These are phyloP conservation scores for Hydrolagus affinis DNA, from an alignment of 2,113 vertebrate genomes.

Conservation along the genomic window DNA sequence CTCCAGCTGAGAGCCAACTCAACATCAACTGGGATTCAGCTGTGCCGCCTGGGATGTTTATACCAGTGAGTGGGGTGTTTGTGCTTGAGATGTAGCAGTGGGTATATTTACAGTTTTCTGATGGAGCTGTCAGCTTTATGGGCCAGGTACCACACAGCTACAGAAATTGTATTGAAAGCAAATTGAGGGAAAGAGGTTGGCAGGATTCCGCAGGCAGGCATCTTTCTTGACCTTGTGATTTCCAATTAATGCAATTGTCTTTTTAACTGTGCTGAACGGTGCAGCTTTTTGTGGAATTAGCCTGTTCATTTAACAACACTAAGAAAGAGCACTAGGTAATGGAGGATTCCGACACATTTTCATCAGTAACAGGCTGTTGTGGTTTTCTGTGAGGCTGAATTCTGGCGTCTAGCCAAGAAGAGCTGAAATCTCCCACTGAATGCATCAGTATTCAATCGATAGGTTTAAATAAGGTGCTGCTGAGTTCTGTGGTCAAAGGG, in stretches of 20 bases:
- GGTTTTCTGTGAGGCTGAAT: conserved; percentile 5
- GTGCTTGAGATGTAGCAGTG: too few relatives aligned
- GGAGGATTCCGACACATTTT: too few relatives aligned
- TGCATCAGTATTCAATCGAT: background rate
- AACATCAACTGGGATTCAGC: too few relatives aligned
- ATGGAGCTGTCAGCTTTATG: too few relatives aligned
- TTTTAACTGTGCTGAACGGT: conserved; percentile 1
- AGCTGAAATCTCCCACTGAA: background rate
- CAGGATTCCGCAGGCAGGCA: background rate
- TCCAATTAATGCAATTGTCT: conserved; percentile 9
- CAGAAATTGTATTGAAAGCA: background rate
- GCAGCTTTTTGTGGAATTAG: conserved; percentile 14
- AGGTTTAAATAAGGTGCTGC: conserved; percentile 3
- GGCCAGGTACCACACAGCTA: too few relatives aligned
- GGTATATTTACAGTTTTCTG: too few relatives aligned
- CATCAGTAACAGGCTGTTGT: background rate
- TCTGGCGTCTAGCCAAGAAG: conserved; percentile 15
- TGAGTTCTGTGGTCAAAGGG: background rate
- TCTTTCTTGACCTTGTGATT: background rate
- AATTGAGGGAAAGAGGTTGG: background rate
- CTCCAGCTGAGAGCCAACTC: too few relatives aligned
- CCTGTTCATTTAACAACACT: conserved; percentile 14
- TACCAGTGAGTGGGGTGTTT: too few relatives aligned
- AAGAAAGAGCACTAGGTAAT: too few relatives aligned
- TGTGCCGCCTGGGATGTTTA: too few relatives aligned